Percentiles rank a stretch among this genome's conserved stretches.
Conservation (phyloP, 2,797 vertebrate species). For the Melopsittacus undulatus region DNA sequence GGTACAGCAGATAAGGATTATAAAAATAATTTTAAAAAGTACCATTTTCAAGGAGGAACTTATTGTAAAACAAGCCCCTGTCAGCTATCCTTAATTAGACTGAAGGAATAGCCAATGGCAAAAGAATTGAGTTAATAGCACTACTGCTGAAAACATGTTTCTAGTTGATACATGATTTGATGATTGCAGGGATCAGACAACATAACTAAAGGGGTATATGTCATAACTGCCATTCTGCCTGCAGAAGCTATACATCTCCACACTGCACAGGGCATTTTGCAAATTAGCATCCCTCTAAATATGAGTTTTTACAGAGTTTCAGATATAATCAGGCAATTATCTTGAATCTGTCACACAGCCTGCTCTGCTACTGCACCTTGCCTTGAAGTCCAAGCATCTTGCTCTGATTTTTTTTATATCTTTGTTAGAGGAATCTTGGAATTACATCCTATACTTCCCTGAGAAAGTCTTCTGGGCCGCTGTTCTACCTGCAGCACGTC, state of each 20-base stretch:
- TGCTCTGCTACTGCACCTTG: not conserved
- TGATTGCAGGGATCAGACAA: not conserved
- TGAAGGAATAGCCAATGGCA: conserved; percentile 1
- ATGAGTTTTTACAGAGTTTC: not conserved
- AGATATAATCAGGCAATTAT: not conserved
- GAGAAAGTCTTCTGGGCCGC: not conserved
- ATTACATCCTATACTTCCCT: not conserved
- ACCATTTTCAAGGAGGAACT: not conserved
- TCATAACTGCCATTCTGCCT: not conserved
- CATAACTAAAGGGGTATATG: not conserved
- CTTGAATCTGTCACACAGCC: not conserved
- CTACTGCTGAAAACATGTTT: conserved; percentile 9
- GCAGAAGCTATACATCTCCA: not conserved
- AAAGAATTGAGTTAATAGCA: conserved; percentile 14
- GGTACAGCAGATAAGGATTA: not conserved
- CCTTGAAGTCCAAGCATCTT: not conserved
- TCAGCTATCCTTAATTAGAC: conserved; percentile 14
- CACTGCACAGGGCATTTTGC: not conserved
- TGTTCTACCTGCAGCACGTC: not conserved
- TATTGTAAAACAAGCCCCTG: not conserved
- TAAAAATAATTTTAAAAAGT: not conserved
- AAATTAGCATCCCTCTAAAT: not conserved
- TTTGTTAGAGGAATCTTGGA: not conserved
- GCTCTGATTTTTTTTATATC: not conserved
- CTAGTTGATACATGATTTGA: conserved; percentile 21